Conservation (phyloP, 2,797 vertebrate species). For the Dicrostonyx torquatus region DNA sequence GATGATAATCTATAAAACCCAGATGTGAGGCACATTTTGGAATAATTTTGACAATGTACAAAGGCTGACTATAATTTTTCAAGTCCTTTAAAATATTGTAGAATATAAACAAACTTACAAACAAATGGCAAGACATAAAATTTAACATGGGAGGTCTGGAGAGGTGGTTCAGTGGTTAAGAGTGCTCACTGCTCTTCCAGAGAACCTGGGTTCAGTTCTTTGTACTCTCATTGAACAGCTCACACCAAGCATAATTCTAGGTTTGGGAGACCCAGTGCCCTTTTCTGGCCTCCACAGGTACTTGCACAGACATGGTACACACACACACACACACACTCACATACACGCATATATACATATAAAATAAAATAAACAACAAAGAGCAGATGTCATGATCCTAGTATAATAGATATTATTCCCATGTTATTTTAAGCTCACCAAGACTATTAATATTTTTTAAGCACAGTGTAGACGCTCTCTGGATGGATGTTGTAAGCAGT, state of each 20-base stretch:
- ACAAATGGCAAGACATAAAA: neutral
- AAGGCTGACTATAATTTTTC: constrained; percentile 12
- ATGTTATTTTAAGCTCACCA: neutral
- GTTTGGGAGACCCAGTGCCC: neutral
- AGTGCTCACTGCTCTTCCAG: neutral
- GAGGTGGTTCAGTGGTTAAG: neutral
- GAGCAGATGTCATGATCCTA: neutral
- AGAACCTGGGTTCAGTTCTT: neutral
- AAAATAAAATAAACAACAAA: neutral
- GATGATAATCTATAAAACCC: neutral
- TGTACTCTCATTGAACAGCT: neutral
- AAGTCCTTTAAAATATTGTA: constrained; percentile 55
- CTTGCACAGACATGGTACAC: neutral
- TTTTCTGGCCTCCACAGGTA: neutral
- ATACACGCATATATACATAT: neutral
- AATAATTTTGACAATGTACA: constrained; percentile 25
- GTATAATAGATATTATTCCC: neutral
- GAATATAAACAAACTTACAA: neutral
- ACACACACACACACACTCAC: neutral
- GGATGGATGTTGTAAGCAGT: neutral
- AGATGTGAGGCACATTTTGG: neutral
- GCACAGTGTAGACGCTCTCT: neutral
- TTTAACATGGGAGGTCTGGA: neutral
- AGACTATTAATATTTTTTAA: constrained; percentile 36
- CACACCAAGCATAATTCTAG: neutral